Conservation (phyloP, 2,888 invertebrate species). For the Periphyllus acericola region DNA sequence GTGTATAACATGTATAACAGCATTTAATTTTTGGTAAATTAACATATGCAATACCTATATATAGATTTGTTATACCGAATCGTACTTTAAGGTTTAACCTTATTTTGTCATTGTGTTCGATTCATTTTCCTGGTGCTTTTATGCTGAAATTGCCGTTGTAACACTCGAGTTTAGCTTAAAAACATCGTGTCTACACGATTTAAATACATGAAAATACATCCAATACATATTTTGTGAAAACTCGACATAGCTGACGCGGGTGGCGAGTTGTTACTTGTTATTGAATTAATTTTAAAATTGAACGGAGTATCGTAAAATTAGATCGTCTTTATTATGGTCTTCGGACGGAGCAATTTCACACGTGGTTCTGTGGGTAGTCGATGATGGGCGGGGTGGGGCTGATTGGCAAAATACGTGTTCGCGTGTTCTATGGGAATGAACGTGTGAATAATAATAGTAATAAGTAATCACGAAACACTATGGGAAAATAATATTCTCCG, state of each 20-base stretch:
- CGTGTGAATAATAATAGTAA: background rate
- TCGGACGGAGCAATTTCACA: conserved; percentile 21
- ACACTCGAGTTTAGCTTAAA: no score
- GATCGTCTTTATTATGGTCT: background rate
- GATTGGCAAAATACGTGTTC: background rate
- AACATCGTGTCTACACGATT: background rate
- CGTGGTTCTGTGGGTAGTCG: background rate
- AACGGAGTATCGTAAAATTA: background rate
- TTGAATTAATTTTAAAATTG: background rate
- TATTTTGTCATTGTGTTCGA: no score
- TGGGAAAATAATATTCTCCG: conserved; percentile 18
- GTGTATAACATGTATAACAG: no score
- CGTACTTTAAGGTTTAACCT: no score
- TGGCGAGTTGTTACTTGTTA: no score
- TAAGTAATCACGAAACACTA: background rate
- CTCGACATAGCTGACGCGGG: background rate
- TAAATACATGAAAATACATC: background rate
- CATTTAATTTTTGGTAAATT: no score
- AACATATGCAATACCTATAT: no score
- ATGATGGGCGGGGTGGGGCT: conserved; percentile 11
- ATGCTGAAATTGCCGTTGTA: no score
- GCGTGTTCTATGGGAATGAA: background rate
- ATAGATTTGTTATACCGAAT: no score
- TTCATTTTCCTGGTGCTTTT: no score
- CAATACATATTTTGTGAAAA: background rate